Base-by-base conservation (phyloP, 2,113 vertebrate species). In the Cebus imitator region DNA sequence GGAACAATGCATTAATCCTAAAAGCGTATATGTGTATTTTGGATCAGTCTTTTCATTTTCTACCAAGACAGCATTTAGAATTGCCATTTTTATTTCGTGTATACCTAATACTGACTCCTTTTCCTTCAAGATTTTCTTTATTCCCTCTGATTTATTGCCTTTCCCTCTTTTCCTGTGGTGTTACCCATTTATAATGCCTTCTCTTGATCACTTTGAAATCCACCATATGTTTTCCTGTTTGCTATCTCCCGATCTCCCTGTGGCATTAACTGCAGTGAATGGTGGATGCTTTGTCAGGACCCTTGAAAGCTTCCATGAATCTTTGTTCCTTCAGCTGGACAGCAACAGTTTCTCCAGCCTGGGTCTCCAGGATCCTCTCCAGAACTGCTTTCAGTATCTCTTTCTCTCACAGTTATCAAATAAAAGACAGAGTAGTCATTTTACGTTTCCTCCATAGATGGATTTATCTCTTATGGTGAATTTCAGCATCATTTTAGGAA, bases 1-100 rank as follows among this genome's bases (percentile, higher is more conserved):
- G 87, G 92, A 97, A 85, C 79, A 93, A n/a, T 86, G 61, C 64
- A 58, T 87, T 93, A 76, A 96, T 97, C 91, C 79, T 80, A 91
- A 97, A 90, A 68, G 52, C 32, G 14, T 79, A 55, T 66, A 35
- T 55, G 5, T 68, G 14, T n/a, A 91, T 89, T 95, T 97, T 72
- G 43, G 96, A 90, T 88, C 55, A 32, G 14, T 82, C 72, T 94
- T 98, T 96, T 96, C 8, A 0, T 76, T 88, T 96, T 84, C 76
- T 95, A 45, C 75, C 32, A 64, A 94, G 12, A 70, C 10, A 45
- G 35, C 30, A 45, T 96, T 96, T 95, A 94, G 50, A 82, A 83
- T 78, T 82, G 57, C 13, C 16, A 14, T 23, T 81, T 91, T 91
- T 66, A 30, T 94, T 90, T 70, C 79, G 87, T 91, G 48, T 91